phyloP scores from a whole-genome alignment of 2,113 vertebrate genomes.

The Danionella cerebrum region DNA sequence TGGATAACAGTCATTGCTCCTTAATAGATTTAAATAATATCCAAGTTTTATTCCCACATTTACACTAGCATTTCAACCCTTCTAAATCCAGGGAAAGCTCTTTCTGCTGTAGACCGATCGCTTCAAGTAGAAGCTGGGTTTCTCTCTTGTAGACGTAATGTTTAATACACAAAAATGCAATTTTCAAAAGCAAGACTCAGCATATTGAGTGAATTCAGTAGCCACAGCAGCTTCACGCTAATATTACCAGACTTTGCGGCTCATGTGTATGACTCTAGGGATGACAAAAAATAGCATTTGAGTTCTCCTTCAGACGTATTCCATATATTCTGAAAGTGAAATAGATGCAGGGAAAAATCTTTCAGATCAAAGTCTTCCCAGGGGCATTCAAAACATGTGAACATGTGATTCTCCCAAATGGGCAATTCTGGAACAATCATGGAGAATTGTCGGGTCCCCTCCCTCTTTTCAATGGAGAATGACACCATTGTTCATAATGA shows the following conservation, averaged over 20 bases:
- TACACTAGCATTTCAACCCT: background rate
- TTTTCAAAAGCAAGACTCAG: constrained; percentile 10
- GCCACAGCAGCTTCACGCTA: background rate
- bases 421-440: constrained; percentile 63
- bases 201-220: constrained; percentile 5
- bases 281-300: constrained; percentile 23
- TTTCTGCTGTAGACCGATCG: constrained; percentile 18
- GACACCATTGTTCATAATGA: constrained; percentile 55
- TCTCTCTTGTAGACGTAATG: background rate
- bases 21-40: constrained; percentile 21
- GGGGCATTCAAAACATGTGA: constrained; percentile 48
- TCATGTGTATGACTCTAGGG: constrained; percentile 1
- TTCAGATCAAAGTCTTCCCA: constrained; percentile 41
- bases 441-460: constrained; percentile 48
- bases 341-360: constrained; percentile 40
- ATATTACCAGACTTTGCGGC: background rate
- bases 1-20: constrained; percentile 16
- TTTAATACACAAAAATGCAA: constrained; percentile 19
- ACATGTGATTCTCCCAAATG: constrained; percentile 49
- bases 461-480: constrained; percentile 33
- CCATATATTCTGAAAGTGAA: constrained; percentile 34
- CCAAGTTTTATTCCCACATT: background rate
- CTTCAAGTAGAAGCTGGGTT: constrained; percentile 10
- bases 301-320: constrained; percentile 24
- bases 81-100: background rate